Conservation (phyloP, 2,113 vertebrate genomes). For the Dryoscopus gambensis region DNA sequence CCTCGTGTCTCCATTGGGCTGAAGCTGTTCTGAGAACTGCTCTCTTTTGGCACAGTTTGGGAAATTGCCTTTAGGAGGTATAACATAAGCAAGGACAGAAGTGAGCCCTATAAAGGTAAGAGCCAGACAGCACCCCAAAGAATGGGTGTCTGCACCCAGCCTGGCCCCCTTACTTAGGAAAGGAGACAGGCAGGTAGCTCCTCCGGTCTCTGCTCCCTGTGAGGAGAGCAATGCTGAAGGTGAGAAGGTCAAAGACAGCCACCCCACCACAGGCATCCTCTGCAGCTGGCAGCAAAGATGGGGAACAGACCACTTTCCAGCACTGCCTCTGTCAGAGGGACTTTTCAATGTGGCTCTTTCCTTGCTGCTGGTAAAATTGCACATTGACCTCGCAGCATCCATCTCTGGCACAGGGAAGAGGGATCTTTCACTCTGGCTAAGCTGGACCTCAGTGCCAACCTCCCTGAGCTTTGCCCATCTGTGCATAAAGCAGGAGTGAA, state of each 20-base stretch:
- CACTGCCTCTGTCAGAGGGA: background rate
- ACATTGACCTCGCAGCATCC: background rate
- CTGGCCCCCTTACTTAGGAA: background rate
- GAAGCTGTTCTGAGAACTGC: background rate
- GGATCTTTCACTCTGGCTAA: background rate
- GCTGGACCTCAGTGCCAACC: background rate
- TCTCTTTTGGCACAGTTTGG: background rate
- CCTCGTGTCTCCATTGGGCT: fast-evolving
- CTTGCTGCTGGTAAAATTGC: background rate
- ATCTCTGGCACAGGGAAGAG: background rate
- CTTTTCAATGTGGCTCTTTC: background rate
- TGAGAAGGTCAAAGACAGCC: background rate
- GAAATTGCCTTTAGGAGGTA: background rate
- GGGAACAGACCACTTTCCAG: background rate
- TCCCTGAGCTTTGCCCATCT: background rate
- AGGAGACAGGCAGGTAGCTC: background rate
- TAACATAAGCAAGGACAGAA: background rate
- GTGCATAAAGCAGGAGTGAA: background rate
- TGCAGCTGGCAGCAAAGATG: background rate
- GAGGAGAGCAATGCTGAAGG: background rate
- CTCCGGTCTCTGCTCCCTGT: background rate
- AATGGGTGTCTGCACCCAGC: background rate
- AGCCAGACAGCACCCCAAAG: background rate
- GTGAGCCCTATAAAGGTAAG: background rate
- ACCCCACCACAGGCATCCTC: background rate